Evolutionary conservation across 2,797 vertebrate genomes (phyloP).

Genomic region (Rhodeus uyekii): DNA sequence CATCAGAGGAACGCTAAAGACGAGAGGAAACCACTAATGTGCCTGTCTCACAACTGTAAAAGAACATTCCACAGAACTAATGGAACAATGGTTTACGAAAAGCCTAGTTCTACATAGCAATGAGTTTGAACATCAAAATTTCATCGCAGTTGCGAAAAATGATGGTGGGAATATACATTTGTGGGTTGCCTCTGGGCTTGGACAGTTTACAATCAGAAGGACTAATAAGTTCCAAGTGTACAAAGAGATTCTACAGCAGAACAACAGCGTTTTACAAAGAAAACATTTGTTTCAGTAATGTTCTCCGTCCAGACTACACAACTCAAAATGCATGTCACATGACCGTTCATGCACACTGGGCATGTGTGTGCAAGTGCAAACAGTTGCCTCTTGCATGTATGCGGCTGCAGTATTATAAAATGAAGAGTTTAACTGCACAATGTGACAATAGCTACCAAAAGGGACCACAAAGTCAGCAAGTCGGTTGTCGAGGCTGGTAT

Average conservation of each 20-base stretch:
- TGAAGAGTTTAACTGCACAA: too few species aligned
- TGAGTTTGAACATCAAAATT: background rate
- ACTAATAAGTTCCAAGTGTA: constrained; percentile 9
- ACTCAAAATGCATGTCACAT: too few species aligned
- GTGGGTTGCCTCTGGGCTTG: background rate
- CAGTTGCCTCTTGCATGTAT: too few species aligned
- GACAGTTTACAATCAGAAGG: constrained; percentile 11
- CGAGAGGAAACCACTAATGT: background rate
- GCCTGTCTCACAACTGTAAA: background rate
- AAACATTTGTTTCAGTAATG: constrained; percentile 19
- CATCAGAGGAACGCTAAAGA: background rate
- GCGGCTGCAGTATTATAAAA: too few species aligned
- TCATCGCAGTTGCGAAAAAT: constrained; percentile 9
- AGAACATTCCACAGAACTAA: background rate
- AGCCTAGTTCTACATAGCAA: background rate
- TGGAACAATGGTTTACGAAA: background rate
- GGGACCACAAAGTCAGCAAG: too few species aligned
- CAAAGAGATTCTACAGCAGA: background rate
- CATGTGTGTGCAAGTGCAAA: too few species aligned
- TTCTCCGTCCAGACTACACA: too few species aligned
- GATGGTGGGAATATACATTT: background rate
- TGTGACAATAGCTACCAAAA: too few species aligned
- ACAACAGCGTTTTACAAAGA: too few species aligned
- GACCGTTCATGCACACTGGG: too few species aligned
- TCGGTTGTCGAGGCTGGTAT: too few species aligned